Evolutionary conservation across 2,888 invertebrate genomes (phyloP), one percentile per base, ranked within the genome.

Genomic region (Rhyacophila evoluta): DNA sequence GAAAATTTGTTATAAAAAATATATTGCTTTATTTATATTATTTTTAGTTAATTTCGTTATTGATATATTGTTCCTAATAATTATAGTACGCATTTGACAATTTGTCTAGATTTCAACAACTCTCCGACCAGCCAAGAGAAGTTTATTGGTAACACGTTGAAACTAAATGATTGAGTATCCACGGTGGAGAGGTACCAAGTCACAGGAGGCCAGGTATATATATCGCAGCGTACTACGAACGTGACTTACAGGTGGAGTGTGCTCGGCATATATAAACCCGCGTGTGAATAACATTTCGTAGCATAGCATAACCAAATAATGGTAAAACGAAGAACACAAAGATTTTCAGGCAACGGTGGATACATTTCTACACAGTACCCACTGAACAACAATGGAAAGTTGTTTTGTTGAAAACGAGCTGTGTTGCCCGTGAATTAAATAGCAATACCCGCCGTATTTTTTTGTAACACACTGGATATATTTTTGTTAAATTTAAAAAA

Each of bases 211-310:
- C 15, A 55, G 55, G 55, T 55, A 55, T 55, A 55, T 55, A 41
- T 41, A 55, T 55, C 55, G 55, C 19, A 25, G 19, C 4, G 25
- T 55, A 19, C 55, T 55, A 8, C 10, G 55, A 19, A 55, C 55
- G 55, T 55, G 55, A 55, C 55, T 55, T 55, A 55, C 55, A 55
- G 55, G 55, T 19, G 19, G 55, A 55, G 55, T 55, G 55, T 55
- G 55, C 55, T 19, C 19, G 55, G 55, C 55, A 55, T 55, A 55
- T 55, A 55, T 15, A 55, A 55, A 55, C 55, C 55, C 55, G 19
- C 55, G 55, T 55, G 25, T 55, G 55, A 55, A 55, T 55, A 55
- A 55, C 55, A 55, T 55, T 55, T 55, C 55, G 55, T 55, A 55
- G n/a, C 29, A 6, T 33, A 33, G 12, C 55, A 55, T 55, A 55